These are phyloP conservation scores for Kradibia gibbosae DNA, from an alignment of 1,140 invertebrate genomes.

Conservation along the genomic window DNA sequence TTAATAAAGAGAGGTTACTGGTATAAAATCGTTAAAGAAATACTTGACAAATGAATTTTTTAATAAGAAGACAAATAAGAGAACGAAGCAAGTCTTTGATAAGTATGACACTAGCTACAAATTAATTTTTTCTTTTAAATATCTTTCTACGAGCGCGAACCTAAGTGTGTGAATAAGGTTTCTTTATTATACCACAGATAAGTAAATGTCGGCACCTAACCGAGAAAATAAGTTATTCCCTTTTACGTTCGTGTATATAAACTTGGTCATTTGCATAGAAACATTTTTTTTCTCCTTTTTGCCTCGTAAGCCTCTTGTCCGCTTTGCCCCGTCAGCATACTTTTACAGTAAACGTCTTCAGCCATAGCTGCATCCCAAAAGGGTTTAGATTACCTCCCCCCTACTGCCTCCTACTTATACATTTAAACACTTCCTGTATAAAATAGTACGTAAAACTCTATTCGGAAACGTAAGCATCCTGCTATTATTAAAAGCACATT, in stretches of 20 bases:
- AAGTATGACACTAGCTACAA: slow-evolving; percentile 6
- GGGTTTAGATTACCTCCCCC: neutral
- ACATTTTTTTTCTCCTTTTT: slow-evolving; percentile 13
- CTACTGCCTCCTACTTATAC: neutral
- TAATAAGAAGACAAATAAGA: slow-evolving; percentile 14
- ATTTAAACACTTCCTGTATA: slow-evolving; percentile 10
- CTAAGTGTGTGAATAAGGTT: slow-evolving; percentile 22
- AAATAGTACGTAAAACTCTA: neutral
- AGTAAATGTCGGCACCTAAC: neutral
- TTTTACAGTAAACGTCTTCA: slow-evolving; percentile 9
- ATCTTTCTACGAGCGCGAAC: neutral
- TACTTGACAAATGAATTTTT: neutral
- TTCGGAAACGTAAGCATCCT: neutral
- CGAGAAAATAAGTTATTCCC: slow-evolving; percentile 28
- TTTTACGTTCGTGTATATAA: slow-evolving; percentile 27
- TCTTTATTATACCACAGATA: slow-evolving; percentile 38
- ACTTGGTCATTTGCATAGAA: slow-evolving; percentile 36
- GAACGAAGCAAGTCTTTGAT: neutral
- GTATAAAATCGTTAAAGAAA: neutral
- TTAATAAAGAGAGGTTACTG: neutral
- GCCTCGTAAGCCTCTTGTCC: neutral
- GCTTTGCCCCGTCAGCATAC: neutral
- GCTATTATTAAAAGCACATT: neutral
- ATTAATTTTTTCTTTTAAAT: slow-evolving; percentile 45
- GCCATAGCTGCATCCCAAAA: neutral